phyloP scores from a whole-genome alignment of 1,140 invertebrate species.

The Papilio xuthus region DNA sequence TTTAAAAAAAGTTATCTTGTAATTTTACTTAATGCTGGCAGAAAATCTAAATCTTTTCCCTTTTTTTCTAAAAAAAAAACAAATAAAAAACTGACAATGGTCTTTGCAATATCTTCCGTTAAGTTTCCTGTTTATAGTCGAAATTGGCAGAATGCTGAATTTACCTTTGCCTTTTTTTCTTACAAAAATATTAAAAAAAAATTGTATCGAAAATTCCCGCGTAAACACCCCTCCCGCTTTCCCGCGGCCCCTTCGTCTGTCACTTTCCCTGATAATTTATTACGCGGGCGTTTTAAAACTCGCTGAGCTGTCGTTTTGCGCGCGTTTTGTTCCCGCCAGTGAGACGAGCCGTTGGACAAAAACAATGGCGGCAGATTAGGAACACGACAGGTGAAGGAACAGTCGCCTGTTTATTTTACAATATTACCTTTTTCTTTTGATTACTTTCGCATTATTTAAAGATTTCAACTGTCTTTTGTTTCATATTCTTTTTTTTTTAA shows the following conservation, averaged over 20 bases:
- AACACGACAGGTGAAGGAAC: constrained; percentile 39
- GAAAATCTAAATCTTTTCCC: not conserved
- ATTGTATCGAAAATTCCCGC: not conserved
- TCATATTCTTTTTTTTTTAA: not conserved
- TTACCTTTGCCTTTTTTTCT: not conserved
- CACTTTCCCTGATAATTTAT: constrained; percentile 49
- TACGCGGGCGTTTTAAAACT: constrained; percentile 46
- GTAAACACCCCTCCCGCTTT: not conserved
- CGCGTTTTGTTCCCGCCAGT: constrained; percentile 50
- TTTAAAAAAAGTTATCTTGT: too few species aligned
- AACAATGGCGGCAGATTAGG: constrained; percentile 52
- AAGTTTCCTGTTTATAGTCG: not conserved
- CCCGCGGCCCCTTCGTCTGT: constrained; percentile 42
- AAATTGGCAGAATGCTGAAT: not conserved
- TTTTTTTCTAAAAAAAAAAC: not conserved
- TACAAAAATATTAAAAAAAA: too few species aligned
- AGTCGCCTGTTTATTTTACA: not conserved
- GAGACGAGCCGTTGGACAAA: constrained; percentile 46
- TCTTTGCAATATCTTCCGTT: not conserved
- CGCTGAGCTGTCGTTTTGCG: constrained; percentile 47
- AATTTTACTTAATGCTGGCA: not conserved
- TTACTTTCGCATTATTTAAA: not conserved
- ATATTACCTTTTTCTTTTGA: constrained; percentile 7
- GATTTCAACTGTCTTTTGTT: not conserved
- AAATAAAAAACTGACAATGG: not conserved